Evolutionary conservation across 2,113 vertebrate species (phyloP).

Genomic region (Malaclemys terrapin): DNA sequence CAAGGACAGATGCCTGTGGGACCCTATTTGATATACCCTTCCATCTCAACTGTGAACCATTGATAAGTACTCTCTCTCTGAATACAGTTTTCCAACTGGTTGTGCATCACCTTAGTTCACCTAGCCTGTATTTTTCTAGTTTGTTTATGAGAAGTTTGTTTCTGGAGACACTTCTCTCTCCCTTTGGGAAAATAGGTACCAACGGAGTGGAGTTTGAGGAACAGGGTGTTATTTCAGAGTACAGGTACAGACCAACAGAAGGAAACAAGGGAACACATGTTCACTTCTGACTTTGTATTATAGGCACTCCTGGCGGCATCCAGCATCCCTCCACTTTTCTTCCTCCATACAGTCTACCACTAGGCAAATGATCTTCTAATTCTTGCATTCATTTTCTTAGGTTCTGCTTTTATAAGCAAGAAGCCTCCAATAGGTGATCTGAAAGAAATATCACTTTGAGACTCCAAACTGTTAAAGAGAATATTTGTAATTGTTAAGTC

Average conservation of each 20-base stretch:
- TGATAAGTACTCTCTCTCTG: background rate
- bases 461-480: background rate
- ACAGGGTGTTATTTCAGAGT: background rate
- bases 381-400: background rate
- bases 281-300: background rate
- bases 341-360: background rate
- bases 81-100: background rate
- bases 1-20: background rate
- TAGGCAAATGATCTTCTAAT: background rate
- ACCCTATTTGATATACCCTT: background rate
- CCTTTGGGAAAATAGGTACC: background rate
- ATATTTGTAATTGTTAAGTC: background rate
- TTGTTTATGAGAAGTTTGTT: background rate
- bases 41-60: background rate
- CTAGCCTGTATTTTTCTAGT: background rate
- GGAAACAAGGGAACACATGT: background rate
- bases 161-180: background rate
- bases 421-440: background rate
- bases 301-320: background rate
- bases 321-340: background rate
- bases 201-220: rapidly evolving
- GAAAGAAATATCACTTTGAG: background rate
- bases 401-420: background rate
- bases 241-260: background rate
- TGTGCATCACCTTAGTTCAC: background rate